Evolutionary conservation across 2,113 vertebrate genomes (phyloP).

Genomic region (Naja naja): DNA sequence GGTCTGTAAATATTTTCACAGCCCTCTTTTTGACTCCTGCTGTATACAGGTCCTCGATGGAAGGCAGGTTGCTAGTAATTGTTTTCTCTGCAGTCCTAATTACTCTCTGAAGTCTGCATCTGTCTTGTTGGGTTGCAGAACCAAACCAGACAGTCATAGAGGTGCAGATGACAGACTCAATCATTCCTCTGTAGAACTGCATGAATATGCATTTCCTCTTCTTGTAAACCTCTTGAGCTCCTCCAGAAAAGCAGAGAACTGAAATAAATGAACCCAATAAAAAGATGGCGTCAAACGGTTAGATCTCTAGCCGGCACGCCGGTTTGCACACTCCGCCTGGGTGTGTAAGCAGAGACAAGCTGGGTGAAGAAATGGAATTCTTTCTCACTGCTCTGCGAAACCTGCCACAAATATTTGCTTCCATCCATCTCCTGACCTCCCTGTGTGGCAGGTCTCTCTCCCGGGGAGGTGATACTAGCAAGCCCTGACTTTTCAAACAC

Average conservation of each 20-base stretch:
- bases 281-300: slow-evolving; percentile 18
- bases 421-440: slow-evolving; percentile 55
- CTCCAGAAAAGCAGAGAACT: not conserved
- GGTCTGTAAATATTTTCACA: no score
- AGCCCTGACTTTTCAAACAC: not conserved
- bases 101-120: no score
- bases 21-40: no score
- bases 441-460: slow-evolving; percentile 42
- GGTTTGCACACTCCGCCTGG: not conserved
- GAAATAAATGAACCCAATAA: not conserved
- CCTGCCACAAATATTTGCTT: slow-evolving; percentile 73
- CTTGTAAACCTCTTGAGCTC: not conserved
- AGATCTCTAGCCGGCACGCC: slow-evolving; percentile 31
- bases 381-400: slow-evolving; percentile 69
- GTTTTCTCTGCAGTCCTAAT: no score
- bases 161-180: no score
- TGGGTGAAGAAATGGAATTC: slow-evolving; percentile 68
- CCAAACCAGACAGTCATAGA: no score
- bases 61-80: no score
- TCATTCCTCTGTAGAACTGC: no score
- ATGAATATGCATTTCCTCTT: not conserved
- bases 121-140: no score
- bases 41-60: no score
- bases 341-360: slow-evolving; percentile 28
- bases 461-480: not conserved